Base-by-base conservation (phyloP, 2,113 vertebrate genomes). In the Channa maculata region DNA sequence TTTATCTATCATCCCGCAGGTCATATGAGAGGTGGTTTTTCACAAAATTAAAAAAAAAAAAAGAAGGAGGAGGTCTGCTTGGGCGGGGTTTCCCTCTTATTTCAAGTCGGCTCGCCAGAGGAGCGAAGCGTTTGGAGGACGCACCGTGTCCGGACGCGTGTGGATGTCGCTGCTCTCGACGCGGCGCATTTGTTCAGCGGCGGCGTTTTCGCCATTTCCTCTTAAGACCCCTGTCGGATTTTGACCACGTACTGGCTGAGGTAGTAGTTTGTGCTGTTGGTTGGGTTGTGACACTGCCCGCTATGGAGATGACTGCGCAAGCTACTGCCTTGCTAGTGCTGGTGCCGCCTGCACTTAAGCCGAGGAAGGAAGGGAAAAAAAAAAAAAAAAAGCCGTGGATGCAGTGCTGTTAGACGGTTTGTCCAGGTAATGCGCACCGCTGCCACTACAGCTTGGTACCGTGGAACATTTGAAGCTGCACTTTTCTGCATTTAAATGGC, bases 241-340 rank as follows among this genome's bases (percentile, higher is more conserved):
- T 33, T 54, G 64, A 92, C 96, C 95, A 94, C 66, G 94, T 88
- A 95, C 98, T 98, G 96, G 97, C 97, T 99, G 98, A 99, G 98
- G 98, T 99, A 99, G 98, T 99, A 99, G 97, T 99, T 99, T 99
- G 98, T 99, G 98, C 97, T 99, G 97, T 99, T 99, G 96, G 95
- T 97, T 94, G 97, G 98, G 97, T 94, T 97, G 96, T 96, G 95
- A 98, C 95, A 95, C 92, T 96, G 96, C 97, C 97, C 97, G 96
- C 96, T 97, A 96, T 98, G 98, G 97, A 99, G 98, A 96, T 99
- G 98, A 99, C 98, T 99, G 98, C 98, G 98, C 98, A 99, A 99
- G 96, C 98, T 99, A 99, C 98, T 99, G 97, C 98, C 98, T 99
- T 99, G 97, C 97, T 92, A 97, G 97, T 96, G 97, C 97, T 95